phyloP scores from a whole-genome alignment of 2,888 invertebrate genomes.

The Heliconius hortense region DNA sequence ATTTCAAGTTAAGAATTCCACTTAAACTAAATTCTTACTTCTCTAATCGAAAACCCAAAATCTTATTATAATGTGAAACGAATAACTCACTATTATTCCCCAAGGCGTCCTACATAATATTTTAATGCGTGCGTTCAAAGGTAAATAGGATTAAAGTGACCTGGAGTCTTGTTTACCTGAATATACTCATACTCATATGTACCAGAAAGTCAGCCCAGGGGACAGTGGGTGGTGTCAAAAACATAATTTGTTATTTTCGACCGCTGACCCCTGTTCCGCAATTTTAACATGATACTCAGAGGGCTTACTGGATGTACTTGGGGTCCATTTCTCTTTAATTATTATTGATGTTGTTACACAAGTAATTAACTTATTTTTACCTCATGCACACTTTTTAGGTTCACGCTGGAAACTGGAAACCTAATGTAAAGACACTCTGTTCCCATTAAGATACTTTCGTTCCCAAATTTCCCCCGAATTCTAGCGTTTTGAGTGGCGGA shows the following conservation, averaged over 20 bases:
- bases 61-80: slow-evolving; percentile 21
- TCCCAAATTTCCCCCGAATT: too few relatives aligned
- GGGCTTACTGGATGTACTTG: not conserved
- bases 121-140: slow-evolving; percentile 31
- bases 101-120: slow-evolving; percentile 22
- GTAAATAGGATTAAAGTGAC: slow-evolving; percentile 34
- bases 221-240: slow-evolving; percentile 35
- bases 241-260: slow-evolving; percentile 32
- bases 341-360: not conserved
- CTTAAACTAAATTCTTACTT: not conserved
- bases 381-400: too few relatives aligned
- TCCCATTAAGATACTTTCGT: too few relatives aligned
- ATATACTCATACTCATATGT: not conserved
- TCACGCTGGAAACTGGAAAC: too few relatives aligned
- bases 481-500: too few relatives aligned
- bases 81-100: slow-evolving; percentile 22
- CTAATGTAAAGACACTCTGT: too few relatives aligned
- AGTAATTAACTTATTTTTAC: too few relatives aligned
- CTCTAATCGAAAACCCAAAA: slow-evolving; percentile 2
- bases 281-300: slow-evolving; percentile 19
- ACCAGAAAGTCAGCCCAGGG: slow-evolving; percentile 30
- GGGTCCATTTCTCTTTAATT: not conserved
- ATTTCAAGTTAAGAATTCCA: not conserved
- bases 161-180: slow-evolving; percentile 29
- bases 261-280: slow-evolving; percentile 14